These are phyloP conservation scores for Pampus argenteus DNA, from an alignment of 2,797 vertebrate genomes.

Conservation along the genomic window DNA sequence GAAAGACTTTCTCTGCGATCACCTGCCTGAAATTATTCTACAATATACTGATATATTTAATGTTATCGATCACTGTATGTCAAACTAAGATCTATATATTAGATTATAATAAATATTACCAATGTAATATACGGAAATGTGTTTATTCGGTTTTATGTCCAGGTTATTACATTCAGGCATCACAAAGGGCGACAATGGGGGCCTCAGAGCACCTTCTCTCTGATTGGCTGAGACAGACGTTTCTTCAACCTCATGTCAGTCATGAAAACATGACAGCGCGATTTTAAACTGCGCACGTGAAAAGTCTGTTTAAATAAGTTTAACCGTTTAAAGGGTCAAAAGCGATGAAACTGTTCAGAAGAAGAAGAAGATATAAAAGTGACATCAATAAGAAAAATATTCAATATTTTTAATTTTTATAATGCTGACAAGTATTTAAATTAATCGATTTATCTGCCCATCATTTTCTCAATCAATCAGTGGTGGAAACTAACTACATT, in stretches of 20 bases:
- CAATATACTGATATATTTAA: too few species aligned
- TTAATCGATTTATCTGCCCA: too few species aligned
- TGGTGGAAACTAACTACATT: too few species aligned
- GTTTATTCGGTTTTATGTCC: accelerated
- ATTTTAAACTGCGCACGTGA: neutral
- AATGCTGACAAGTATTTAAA: too few species aligned
- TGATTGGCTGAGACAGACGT: slow-evolving; percentile 55
- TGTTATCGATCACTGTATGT: too few species aligned
- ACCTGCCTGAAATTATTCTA: slow-evolving; percentile 31
- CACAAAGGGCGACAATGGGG: accelerated
- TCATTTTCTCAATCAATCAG: too few species aligned
- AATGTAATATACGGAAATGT: accelerated
- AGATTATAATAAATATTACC: accelerated
- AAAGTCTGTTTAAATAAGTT: neutral
- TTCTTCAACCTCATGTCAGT: neutral
- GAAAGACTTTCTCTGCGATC: accelerated
- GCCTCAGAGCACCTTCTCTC: slow-evolving; percentile 13
- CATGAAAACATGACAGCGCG: slow-evolving; percentile 26
- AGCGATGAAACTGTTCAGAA: too few species aligned
- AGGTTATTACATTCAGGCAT: slow-evolving; percentile 36
- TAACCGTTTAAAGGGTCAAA: too few species aligned
- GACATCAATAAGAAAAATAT: too few species aligned
- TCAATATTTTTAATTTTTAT: too few species aligned
- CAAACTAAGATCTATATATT: accelerated
- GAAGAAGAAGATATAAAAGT: too few species aligned